Conservation (phyloP, 2,797 vertebrate genomes). For the Pseudotriccus pelzelni region DNA sequence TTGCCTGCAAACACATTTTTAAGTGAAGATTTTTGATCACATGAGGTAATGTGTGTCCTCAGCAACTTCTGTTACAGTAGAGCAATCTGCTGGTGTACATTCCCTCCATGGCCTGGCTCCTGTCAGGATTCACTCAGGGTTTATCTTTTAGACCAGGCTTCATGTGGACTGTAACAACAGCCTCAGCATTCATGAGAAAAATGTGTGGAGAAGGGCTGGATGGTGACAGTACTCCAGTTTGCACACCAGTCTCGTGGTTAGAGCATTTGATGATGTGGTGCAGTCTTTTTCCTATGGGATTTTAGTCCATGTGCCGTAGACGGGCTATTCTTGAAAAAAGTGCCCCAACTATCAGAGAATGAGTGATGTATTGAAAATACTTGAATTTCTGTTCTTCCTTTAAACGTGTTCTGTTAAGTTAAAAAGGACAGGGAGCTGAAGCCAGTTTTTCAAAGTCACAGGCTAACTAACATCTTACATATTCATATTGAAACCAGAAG, state of each 20-base stretch:
- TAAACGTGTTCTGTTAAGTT: neutral
- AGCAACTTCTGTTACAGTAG: accelerated
- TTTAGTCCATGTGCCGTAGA: neutral
- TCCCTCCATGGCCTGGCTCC: neutral
- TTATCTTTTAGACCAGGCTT: neutral
- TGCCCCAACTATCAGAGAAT: neutral
- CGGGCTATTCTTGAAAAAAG: neutral
- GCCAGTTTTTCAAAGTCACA: neutral
- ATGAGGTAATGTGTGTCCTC: accelerated
- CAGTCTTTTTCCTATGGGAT: neutral
- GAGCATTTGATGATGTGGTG: neutral
- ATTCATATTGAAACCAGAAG: slow-evolving; percentile 9
- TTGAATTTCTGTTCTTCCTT: neutral
- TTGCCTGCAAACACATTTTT: neutral
- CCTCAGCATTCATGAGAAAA: neutral
- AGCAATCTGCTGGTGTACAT: neutral
- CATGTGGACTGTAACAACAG: accelerated
- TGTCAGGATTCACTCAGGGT: neutral
- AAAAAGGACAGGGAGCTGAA: neutral
- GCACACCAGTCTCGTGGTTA: accelerated
- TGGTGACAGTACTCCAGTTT: neutral
- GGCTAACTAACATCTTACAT: neutral
- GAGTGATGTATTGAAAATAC: neutral
- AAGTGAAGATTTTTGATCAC: neutral
- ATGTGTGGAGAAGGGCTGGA: neutral